Evolutionary conservation across 1,140 invertebrate genomes (phyloP).

Genomic region (Pseudachorutes palmiensis): DNA sequence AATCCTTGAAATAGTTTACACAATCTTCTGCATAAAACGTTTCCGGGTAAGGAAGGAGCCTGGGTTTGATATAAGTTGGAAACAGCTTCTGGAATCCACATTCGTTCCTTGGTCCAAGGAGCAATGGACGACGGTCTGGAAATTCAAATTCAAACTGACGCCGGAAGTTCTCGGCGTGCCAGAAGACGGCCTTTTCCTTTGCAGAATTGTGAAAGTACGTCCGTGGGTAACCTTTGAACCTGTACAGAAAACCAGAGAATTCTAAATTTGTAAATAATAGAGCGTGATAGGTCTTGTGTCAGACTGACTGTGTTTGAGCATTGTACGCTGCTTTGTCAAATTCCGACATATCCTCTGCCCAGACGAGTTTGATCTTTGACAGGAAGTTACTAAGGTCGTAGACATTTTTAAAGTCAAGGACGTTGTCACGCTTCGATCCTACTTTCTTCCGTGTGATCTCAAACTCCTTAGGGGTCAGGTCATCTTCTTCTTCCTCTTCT

Average conservation of each 20-base stretch:
- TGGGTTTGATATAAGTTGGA: constrained; percentile 33
- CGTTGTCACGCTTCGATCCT: not conserved
- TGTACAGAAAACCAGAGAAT: constrained; percentile 4
- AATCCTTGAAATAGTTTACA: constrained; percentile 30
- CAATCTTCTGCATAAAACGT: constrained; percentile 24
- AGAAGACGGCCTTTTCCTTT: constrained; percentile 63
- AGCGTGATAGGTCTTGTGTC: not conserved
- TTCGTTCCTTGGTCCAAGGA: constrained; percentile 71
- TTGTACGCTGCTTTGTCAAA: constrained; percentile 23
- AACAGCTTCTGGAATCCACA: constrained; percentile 45
- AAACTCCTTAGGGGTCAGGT: not conserved
- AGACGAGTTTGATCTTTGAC: constrained; percentile 30
- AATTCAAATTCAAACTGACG: constrained; percentile 62
- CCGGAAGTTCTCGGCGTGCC: constrained; percentile 74
- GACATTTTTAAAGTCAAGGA: constrained; percentile 24
- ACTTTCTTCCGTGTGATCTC: not conserved
- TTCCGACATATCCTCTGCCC: constrained; percentile 31
- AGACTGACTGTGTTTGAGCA: constrained; percentile 18
- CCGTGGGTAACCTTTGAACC: constrained; percentile 48
- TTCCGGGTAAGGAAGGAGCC: constrained; percentile 29
- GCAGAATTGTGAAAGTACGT: constrained; percentile 62
- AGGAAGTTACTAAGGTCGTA: constrained; percentile 28
- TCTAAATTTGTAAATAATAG: not conserved
- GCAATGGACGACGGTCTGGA: constrained; percentile 58
- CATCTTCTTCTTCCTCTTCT: constrained; percentile 8